A percentile compares a stretch with the other conserved stretches of the same genome.
These are phyloP conservation scores for Heliconius ismenius DNA, from an alignment of 2,888 invertebrate genomes.

Conservation along the genomic window DNA sequence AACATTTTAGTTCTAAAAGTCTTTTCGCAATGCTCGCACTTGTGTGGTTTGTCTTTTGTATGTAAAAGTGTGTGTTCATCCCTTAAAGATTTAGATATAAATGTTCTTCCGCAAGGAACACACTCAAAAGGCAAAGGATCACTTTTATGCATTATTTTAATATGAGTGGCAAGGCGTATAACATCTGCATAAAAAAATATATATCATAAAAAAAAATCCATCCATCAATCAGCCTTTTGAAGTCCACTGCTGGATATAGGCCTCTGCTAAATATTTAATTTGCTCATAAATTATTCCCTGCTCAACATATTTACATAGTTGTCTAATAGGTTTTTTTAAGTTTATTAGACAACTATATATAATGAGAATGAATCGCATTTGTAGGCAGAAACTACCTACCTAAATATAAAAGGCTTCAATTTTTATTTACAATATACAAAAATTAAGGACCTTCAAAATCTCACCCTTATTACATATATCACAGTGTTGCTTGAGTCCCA, in stretches of 20 bases:
- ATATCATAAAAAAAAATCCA: not conserved
- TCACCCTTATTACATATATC: constrained; percentile 68
- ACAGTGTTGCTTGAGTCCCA: constrained; percentile 64
- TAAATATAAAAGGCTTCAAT: no score
- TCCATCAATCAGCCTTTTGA: no score
- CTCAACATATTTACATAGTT: no score
- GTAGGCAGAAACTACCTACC: no score
- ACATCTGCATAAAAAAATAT: constrained; percentile 54
- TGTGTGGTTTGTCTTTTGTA: constrained; percentile 61
- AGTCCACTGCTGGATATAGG: no score
- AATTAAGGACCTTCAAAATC: not conserved
- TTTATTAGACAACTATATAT: no score
- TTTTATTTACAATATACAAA: not conserved
- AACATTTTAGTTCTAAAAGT: constrained; percentile 56
- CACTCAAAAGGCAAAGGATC: constrained; percentile 56
- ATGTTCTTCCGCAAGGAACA: constrained; percentile 60
- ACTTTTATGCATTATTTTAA: constrained; percentile 54
- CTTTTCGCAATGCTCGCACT: constrained; percentile 65
- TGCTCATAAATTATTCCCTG: no score
- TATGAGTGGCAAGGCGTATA: constrained; percentile 54
- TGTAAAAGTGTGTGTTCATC: constrained; percentile 61
- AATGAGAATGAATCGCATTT: no score
- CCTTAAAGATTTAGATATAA: constrained; percentile 55
- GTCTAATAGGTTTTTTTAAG: no score
- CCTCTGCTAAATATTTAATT: no score